Base-by-base conservation (phyloP, 2,113 vertebrate species). In the Dasyprocta punctata region DNA sequence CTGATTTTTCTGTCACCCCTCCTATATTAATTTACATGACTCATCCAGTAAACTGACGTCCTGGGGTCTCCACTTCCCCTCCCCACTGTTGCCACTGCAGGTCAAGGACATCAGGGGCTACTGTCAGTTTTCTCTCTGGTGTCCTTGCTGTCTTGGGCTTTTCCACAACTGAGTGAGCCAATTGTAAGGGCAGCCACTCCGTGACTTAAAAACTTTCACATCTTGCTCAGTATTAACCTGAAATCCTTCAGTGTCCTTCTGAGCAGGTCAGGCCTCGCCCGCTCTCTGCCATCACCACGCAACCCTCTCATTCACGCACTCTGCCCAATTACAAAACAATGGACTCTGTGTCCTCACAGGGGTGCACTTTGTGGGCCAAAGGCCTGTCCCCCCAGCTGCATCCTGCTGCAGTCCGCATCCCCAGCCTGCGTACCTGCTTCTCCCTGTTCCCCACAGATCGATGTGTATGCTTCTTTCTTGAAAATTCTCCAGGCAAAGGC, bases 371-470 rank as follows among this genome's bases (percentile, higher is more conserved):
- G 67, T 7, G 44, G 30, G 0, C 52, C 5, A 0, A 33, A 26
- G 6, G 17, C 41, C 44, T 58, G 69, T 28, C 20, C 30, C 47
- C 2, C 44, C 36, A 54, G 1, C 17, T 83, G 9, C 61, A 20
- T 9, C 63, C 84, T 65, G 56, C 17, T 58, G 52, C 52, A 54
- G 3, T 22, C 78, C 19, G 26, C 75, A 22, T 1, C 54, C 38
- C 58, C 0, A 20, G 20, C 28, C 73, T 41, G 0, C 26, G 2
- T 4, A 0, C 1, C 0, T 65, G 0, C 7, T 13, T 16, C 20
- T 22, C 54, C 22, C 20, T 73, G 17, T 11, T 38, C 30, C 78
- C 7, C 41, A 49, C n/a, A 78, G n/a, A 63, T 56, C 26, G 11
- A 6, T 7, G 1, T 16, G 89, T 84, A 12, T 17, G 12, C 41